Evolutionary conservation across 1,140 invertebrate species (phyloP).

Genomic region (Drosophila lacertosa): DNA sequence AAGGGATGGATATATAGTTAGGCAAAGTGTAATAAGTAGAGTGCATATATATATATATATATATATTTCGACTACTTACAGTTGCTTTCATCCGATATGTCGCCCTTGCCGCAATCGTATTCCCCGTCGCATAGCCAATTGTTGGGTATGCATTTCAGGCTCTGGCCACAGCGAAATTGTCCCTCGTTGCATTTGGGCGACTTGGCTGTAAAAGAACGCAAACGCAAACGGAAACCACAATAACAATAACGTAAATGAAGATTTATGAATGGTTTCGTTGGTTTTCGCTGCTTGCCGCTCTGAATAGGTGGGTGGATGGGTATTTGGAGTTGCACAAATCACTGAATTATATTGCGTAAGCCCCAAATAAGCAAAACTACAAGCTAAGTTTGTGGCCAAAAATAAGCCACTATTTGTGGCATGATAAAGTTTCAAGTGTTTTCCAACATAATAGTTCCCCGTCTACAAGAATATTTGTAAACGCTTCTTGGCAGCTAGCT

Average conservation of each 20-base stretch:
- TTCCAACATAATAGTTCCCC: conserved; percentile 9
- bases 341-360: conserved; percentile 46
- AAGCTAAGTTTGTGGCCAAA: conserved; percentile 1
- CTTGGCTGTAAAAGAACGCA: conserved; percentile 56
- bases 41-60: too few species aligned
- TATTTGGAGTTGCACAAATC: conserved; percentile 37
- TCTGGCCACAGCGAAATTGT: conserved; percentile 86
- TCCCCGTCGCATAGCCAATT: conserved; percentile 89
- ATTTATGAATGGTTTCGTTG: conserved; percentile 66
- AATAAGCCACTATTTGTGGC: conserved; percentile 20
- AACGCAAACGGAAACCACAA: conserved; percentile 42
- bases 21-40: not conserved
- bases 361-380: conserved; percentile 34
- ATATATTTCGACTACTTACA: conserved; percentile 63
- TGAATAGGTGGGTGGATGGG: conserved; percentile 7
- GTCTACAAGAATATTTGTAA: conserved; percentile 19
- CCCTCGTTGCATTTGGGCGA: conserved; percentile 85
- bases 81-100: conserved; percentile 74
- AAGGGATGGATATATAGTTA: not conserved
- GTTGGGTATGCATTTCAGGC: conserved; percentile 88
- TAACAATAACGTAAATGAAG: conserved; percentile 80
- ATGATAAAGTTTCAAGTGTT: conserved; percentile 38
- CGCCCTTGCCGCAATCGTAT: conserved; percentile 75
- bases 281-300: conserved; percentile 17
- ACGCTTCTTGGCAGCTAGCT: conserved; percentile 5